phyloP scores from a whole-genome alignment of 2,888 invertebrate genomes.

The Polietes domitor region DNA sequence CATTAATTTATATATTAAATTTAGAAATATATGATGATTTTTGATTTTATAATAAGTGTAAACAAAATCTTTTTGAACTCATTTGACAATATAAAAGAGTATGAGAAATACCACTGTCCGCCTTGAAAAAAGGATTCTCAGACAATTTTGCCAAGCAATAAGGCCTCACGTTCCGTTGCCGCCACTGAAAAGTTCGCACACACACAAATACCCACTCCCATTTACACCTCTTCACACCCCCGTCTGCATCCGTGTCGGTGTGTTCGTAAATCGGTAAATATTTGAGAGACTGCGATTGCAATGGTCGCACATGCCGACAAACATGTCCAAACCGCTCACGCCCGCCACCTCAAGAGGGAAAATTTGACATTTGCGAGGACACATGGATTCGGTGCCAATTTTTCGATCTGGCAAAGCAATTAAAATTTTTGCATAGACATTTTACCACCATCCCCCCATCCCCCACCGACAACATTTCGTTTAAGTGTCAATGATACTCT shows the following conservation, averaged over 20 bases:
- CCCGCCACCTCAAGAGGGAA: not conserved
- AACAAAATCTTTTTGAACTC: too few species aligned
- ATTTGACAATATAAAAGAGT: too few species aligned
- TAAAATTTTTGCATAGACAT: not conserved
- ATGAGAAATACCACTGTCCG: too few species aligned
- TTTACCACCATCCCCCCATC: not conserved
- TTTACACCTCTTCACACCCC: not conserved
- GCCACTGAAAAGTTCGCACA: not conserved
- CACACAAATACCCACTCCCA: not conserved
- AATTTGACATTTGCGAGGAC: not conserved
- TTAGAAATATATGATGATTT: too few species aligned
- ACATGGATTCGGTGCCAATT: not conserved
- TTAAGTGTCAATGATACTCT: not conserved
- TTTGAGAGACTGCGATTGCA: not conserved
- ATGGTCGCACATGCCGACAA: not conserved
- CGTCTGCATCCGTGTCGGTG: not conserved
- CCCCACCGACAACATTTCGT: constrained; percentile 2
- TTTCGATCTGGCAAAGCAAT: not conserved
- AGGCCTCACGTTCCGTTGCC: too few species aligned
- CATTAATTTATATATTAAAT: too few species aligned
- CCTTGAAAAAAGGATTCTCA: too few species aligned
- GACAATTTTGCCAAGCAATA: too few species aligned
- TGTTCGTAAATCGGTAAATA: constrained; percentile 7
- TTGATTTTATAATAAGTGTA: too few species aligned
- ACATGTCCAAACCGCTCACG: not conserved